Percentiles rank a stretch among this genome's conserved stretches.
Conservation (phyloP, 2,797 vertebrate genomes). For the Okamejei kenojei region DNA sequence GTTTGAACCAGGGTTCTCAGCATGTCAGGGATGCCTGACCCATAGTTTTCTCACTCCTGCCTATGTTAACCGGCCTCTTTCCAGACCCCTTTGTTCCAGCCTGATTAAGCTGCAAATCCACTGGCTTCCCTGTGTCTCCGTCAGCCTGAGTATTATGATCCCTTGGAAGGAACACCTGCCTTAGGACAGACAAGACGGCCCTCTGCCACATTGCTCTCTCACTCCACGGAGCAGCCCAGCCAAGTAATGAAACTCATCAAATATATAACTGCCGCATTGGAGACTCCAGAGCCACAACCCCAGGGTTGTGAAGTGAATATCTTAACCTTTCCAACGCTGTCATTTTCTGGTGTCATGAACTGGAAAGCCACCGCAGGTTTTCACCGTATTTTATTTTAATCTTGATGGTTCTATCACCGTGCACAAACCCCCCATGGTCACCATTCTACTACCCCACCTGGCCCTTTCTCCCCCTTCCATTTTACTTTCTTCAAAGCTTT, state of each 20-base stretch:
- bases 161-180: slow-evolving; percentile 18
- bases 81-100: slow-evolving; percentile 3
- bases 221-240: not conserved
- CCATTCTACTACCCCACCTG: not conserved
- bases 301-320: slow-evolving; percentile 26
- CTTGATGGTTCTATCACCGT: not conserved
- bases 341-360: slow-evolving; percentile 32
- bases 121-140: not conserved
- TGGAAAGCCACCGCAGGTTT: not conserved
- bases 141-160: not conserved
- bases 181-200: slow-evolving; percentile 20
- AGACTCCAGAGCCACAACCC: not conserved
- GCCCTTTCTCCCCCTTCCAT: no score
- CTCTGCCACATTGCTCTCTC: slow-evolving; percentile 11
- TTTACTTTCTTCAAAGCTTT: not conserved
- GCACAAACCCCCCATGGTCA: not conserved
- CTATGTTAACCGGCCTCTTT: not conserved
- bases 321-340: slow-evolving; percentile 26
- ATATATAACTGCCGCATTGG: slow-evolving; percentile 32
- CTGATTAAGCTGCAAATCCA: not conserved
- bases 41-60: not conserved
- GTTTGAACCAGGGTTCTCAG: not conserved
- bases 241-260: slow-evolving; percentile 35
- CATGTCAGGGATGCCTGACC: not conserved
- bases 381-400: not conserved